Base-by-base conservation (phyloP, 2,797 vertebrate species). In the Sparidentex hasta region DNA sequence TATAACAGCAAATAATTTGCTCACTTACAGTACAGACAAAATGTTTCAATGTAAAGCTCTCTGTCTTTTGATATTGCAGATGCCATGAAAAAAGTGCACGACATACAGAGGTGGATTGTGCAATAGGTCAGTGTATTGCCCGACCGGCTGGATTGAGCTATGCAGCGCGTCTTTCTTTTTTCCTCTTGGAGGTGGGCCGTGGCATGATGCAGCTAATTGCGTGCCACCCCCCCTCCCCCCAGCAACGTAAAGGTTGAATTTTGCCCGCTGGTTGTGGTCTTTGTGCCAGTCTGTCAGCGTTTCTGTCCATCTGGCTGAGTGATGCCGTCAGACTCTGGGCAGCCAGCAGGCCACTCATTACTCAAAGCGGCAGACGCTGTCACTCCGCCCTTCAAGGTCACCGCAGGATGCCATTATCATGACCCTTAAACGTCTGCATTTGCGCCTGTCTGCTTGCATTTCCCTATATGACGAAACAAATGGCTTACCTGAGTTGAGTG, bases 301-400 rank as follows among this genome's bases (percentile, higher is more conserved):
- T 82, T 85, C 74, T 50, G 81, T 83, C 80, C 48, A 43, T 75
- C 47, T 68, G 65, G 23, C 67, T 58, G 74, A 82, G 63, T 71
- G 63, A 71, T 73, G 80, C 62, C 44, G 68, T 83, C 78, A 33
- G 74, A 73, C 68, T 20, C 55, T 4, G 63, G 76, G 74, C 56
- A 59, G 71, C 76, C 72, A 81, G 50, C 58, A 50, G 76, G 68
- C 63, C 61, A 5, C 50, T 85, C 84, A 87, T 90, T 87, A 87
- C 75, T 89, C 83, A 77, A 25, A 74, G 79, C 51, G 25, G 72
- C 74, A 69, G 65, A 85, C 63, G 9, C 72, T 38, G 67, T 72
- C 82, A 29, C 71, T 72, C 61, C 23, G 4, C 29, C 65, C 70
- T 80, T 87, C 89, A 92, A 92, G 87, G 90, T 92, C 85, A 85